Conservation (phyloP, 2,113 vertebrate species). For the Oplegnathus fasciatus region DNA sequence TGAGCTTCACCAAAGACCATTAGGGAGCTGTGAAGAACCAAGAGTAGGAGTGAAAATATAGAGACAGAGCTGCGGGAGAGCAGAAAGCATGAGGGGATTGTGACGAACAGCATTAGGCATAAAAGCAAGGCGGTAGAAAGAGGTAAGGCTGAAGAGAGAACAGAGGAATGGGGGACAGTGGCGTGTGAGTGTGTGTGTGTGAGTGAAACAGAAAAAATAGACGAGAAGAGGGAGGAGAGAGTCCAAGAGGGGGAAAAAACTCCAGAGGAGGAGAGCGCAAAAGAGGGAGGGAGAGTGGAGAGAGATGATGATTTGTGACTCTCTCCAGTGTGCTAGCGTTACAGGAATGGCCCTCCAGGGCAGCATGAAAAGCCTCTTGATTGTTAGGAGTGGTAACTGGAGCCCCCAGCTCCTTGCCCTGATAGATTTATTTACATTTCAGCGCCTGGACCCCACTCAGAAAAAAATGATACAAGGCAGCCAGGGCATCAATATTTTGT, state of each 20-base stretch:
- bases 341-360: slow-evolving; percentile 86
- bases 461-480: slow-evolving; percentile 65
- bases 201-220: slow-evolving; percentile 4
- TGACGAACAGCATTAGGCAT: slow-evolving; percentile 56
- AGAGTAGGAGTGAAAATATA: slow-evolving; percentile 34
- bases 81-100: slow-evolving; percentile 45
- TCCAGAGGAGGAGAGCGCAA: slow-evolving; percentile 2
- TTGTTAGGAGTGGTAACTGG: slow-evolving; percentile 85
- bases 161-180: slow-evolving; percentile 9
- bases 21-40: slow-evolving; percentile 29
- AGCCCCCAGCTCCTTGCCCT: slow-evolving; percentile 79
- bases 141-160: slow-evolving; percentile 12
- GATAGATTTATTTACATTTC: slow-evolving; percentile 88
- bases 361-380: slow-evolving; percentile 85
- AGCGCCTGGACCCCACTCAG: slow-evolving; percentile 76
- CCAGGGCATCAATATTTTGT: slow-evolving; percentile 79
- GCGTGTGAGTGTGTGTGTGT: background rate
- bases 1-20: slow-evolving; percentile 16
- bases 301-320: slow-evolving; percentile 83
- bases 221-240: background rate
- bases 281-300: slow-evolving; percentile 29
- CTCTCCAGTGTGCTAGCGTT: slow-evolving; percentile 83
- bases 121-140: slow-evolving; percentile 34
- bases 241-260: slow-evolving; percentile 18
- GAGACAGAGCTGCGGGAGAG: slow-evolving; percentile 56